phyloP scores from a whole-genome alignment of 2,888 invertebrate genomes.

The Cantharis rufa region DNA sequence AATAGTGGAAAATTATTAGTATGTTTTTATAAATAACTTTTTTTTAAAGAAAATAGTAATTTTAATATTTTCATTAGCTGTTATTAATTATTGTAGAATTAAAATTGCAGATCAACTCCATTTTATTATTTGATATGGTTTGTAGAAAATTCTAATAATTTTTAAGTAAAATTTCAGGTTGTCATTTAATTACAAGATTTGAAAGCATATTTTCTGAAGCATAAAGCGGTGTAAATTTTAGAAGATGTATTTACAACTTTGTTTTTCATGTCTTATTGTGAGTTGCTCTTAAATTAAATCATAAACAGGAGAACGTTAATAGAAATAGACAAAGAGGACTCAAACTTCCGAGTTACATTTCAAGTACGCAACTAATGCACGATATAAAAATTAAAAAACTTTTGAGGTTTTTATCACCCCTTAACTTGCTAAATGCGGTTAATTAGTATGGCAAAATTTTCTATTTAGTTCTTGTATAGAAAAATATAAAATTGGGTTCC shows the following conservation, averaged over 20 bases:
- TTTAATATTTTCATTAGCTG: background rate
- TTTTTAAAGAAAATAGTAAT: background rate
- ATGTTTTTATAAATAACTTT: background rate
- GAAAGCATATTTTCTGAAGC: constrained; percentile 32
- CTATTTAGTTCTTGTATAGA: background rate
- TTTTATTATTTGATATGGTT: constrained; percentile 14
- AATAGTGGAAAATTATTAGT: background rate
- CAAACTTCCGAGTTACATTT: background rate
- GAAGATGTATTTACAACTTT: constrained; percentile 30
- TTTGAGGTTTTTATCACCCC: background rate
- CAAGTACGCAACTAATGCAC: background rate
- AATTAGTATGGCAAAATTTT: background rate
- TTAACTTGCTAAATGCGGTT: background rate
- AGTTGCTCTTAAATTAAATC: constrained; percentile 29
- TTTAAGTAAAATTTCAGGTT: constrained; percentile 35
- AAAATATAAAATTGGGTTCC: constrained; percentile 10
- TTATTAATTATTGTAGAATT: no score
- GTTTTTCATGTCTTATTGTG: constrained; percentile 28
- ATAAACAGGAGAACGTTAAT: constrained; percentile 12
- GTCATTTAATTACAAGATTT: constrained; percentile 36
- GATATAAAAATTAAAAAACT: background rate
- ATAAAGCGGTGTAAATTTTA: constrained; percentile 22
- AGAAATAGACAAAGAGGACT: background rate
- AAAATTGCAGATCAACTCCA: background rate
- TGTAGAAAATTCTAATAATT: constrained; percentile 33